Evolutionary conservation across 2,113 vertebrate species (phyloP).

Genomic region (Spermophilus dauricus): DNA sequence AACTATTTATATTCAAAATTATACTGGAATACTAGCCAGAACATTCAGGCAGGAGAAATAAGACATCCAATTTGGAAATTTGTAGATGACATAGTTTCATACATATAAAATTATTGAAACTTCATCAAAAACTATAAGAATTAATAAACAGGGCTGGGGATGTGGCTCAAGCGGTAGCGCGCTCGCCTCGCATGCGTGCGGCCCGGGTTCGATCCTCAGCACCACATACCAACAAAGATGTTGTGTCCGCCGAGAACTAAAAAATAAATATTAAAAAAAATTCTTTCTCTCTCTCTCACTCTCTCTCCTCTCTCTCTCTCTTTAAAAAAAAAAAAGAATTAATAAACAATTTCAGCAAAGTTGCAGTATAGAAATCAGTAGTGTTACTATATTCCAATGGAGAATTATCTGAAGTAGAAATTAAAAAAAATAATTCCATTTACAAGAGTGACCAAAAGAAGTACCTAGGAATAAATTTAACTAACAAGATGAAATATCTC

Average conservation of each 20-base stretch:
- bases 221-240: too few relatives aligned
- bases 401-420: neutral
- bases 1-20: neutral
- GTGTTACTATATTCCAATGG: neutral
- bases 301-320: too few relatives aligned
- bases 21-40: neutral
- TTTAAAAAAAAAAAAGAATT: too few relatives aligned
- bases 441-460: neutral
- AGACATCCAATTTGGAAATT: neutral
- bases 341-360: neutral
- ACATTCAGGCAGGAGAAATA: neutral
- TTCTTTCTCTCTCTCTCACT: too few relatives aligned
- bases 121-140: neutral
- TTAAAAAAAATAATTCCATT: neutral
- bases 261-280: too few relatives aligned
- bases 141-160: neutral
- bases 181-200: too few relatives aligned
- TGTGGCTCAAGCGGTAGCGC: too few relatives aligned
- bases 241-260: too few relatives aligned
- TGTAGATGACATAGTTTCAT: neutral
- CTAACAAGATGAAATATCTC: neutral
- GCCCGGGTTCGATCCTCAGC: too few relatives aligned
- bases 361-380: neutral
- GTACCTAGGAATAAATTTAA: neutral
- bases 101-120: neutral